Base-by-base conservation (phyloP, 2,888 invertebrate genomes). In the Amphipyra berbera region DNA sequence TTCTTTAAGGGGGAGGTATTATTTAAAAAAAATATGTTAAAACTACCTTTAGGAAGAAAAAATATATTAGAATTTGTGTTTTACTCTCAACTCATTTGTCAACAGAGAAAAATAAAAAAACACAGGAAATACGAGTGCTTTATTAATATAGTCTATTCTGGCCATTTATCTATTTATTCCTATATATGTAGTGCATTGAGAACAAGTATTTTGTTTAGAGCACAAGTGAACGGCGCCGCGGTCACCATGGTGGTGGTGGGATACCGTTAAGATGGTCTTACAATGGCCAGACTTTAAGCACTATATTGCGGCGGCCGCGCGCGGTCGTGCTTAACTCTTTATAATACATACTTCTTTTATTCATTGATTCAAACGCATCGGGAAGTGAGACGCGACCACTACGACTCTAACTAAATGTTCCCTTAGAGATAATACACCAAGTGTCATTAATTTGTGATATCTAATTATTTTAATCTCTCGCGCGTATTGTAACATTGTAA, bases 261-360 rank as follows among this genome's bases (percentile, higher is more conserved):
- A 85, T 69, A 83, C 85, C 85, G 85, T 84, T 86, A 85, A 84
- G 84, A 81, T 81, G 83, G 78, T 77, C 81, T 79, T 63, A 70
- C 83, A 79, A 70, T 68, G 74, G 61, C 54, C 82, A 84, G 75
- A 79, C 64, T 72, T 59, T 77, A 73, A 78, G 49, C 68, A 68
- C 62, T 42, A 50, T 47, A 68, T 27, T 70, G 62, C 61, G 40
- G 56, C 49, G 42, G 30, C 56, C 27, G 41, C 56, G 70, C 69
- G 68, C 76, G 75, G 14, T 21, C 45, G 44, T 64, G 42, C 41
- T 60, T 48, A 44, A 40, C 46, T 64, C 35, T 61, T 44, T 42
- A 61, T 40, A 58, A 35, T 57, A 58, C 38, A 50, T 7, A 56
- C 14, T 44, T 56, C 27, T 37, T 58, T 52, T 53, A 53, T 56